These are phyloP conservation scores for Lepidocyrtinus sp. DNA, from an alignment of 2,888 invertebrate genomes.

Conservation along the genomic window DNA sequence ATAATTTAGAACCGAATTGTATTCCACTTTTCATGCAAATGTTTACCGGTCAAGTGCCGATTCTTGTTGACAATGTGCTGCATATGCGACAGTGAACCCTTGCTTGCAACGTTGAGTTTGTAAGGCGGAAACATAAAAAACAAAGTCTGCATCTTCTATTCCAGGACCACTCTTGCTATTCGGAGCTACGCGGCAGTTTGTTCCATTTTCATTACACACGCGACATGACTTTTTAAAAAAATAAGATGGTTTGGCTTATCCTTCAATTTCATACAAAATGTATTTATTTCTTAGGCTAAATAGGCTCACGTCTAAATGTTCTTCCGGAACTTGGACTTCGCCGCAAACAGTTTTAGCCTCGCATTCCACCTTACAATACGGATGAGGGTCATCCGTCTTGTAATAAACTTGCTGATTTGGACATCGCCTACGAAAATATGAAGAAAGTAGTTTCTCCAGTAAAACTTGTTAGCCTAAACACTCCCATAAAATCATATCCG, in stretches of 20 bases:
- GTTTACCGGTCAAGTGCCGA: conserved; percentile 86
- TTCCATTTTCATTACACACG: conserved; percentile 89
- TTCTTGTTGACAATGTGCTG: conserved; percentile 97
- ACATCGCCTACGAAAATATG: conserved; percentile 80
- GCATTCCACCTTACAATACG: conserved; percentile 90
- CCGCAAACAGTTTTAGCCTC: conserved; percentile 93
- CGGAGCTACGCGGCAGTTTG: conserved; percentile 77
- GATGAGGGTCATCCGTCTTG: conserved; percentile 79
- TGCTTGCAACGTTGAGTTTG: conserved; percentile 90
- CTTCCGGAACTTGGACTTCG: conserved; percentile 92
- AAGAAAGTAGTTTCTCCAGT: no score
- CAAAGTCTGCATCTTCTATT: conserved; percentile 90
- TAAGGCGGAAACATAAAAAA: conserved; percentile 96
- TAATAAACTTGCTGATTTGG: conserved; percentile 90
- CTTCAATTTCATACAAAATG: no score
- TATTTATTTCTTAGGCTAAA: no score
- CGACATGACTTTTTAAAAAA: conserved; percentile 81
- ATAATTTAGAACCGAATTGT: no score
- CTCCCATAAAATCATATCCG: background rate
- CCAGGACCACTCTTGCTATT: conserved; percentile 77
- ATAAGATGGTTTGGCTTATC: background rate
- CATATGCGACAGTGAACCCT: conserved; percentile 68
- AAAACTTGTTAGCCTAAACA: no score
- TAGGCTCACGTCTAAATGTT: conserved; percentile 89
- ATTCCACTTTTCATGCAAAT: background rate